Evolutionary conservation across 2,797 vertebrate genomes (phyloP).

Genomic region (Takifugu ocellatus): DNA sequence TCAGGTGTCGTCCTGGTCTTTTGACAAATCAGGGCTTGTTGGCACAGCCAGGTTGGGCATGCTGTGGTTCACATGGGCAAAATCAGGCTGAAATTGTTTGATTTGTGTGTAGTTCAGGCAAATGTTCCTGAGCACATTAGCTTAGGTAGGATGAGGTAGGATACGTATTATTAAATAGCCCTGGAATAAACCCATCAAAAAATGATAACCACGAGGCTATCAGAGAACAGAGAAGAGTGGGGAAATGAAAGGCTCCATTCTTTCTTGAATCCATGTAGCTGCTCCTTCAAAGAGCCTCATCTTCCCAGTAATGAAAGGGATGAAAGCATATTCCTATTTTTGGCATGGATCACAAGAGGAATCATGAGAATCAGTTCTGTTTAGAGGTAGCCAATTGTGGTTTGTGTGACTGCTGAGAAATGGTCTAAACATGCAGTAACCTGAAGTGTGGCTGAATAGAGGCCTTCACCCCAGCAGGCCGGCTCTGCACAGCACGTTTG

Average conservation of each 20-base stretch:
- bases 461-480: too few species aligned
- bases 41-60: constrained; percentile 7
- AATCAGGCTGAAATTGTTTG: constrained; percentile 22
- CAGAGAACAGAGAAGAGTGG: constrained; percentile 6
- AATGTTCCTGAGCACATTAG: constrained; percentile 12
- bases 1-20: constrained; percentile 34
- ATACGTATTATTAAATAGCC: constrained; percentile 3
- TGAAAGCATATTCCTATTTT: constrained; percentile 5
- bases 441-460: background rate
- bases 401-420: constrained; percentile 10
- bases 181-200: constrained; percentile 9
- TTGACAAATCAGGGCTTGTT: constrained; percentile 15
- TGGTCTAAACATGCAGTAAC: background rate
- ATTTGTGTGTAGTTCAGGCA: constrained; percentile 12
- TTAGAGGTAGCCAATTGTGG: background rate
- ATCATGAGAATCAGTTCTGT: constrained; percentile 4
- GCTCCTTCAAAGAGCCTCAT: constrained; percentile 5
- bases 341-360: constrained; percentile 6
- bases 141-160: background rate
- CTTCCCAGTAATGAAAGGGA: constrained; percentile 5
- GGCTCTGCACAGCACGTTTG: too few species aligned
- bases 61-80: constrained; percentile 7
- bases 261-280: constrained; percentile 1
- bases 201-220: constrained; percentile 11
- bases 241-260: constrained; percentile 16